Evolutionary conservation across 2,113 vertebrate species (phyloP).

Genomic region (Pogona vitticeps): DNA sequence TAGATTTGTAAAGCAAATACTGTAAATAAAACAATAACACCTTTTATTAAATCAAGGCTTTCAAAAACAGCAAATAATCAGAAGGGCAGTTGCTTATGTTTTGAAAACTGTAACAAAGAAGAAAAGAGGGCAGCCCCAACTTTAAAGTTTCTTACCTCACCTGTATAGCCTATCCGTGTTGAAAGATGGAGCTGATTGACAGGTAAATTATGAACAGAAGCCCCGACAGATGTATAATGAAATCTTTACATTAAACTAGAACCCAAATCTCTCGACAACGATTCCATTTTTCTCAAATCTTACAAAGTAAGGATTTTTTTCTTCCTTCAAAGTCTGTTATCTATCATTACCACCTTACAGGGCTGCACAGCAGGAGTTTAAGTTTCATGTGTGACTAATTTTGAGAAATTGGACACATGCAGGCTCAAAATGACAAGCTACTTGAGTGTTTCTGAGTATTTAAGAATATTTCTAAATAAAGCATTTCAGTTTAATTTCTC

Average conservation of each 20-base stretch:
- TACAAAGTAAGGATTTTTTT: background rate
- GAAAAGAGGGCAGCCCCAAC: background rate
- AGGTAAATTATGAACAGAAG: background rate
- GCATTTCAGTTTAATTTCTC: background rate
- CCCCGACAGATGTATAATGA: background rate
- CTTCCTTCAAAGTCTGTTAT: conserved; percentile 1
- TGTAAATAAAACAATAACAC: too few species aligned
- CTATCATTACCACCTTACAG: conserved; percentile 13
- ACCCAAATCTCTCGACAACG: background rate
- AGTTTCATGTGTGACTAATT: background rate
- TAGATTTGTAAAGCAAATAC: too few species aligned
- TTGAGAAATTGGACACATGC: background rate
- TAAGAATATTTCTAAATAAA: conserved; percentile 26
- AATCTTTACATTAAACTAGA: background rate
- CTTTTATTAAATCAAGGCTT: background rate
- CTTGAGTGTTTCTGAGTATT: background rate
- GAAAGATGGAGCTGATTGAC: background rate
- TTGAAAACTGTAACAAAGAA: background rate
- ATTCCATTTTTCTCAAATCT: conserved; percentile 5
- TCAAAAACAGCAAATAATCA: background rate
- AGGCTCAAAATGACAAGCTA: background rate
- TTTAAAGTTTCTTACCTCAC: background rate
- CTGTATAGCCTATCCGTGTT: background rate
- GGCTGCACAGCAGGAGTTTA: background rate
- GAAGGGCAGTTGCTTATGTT: background rate